Evolutionary conservation across 2,797 vertebrate species (phyloP), one percentile per base, ranked within the genome.

Genomic region (Falco rusticolus): DNA sequence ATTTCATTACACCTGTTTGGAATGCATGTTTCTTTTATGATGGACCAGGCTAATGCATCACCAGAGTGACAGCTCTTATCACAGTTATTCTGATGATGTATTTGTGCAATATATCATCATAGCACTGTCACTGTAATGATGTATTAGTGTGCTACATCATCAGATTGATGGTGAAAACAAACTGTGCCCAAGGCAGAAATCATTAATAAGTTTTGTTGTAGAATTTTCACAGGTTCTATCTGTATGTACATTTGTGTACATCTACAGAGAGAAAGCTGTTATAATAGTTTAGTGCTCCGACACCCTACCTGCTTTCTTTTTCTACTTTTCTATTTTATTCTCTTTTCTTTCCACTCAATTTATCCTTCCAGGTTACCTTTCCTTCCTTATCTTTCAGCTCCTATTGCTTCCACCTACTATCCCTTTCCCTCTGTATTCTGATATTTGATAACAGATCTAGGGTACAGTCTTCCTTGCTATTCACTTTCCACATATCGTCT

Each of bases 21-120:
- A 87, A 84, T 63, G 63, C 6, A 16, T 18, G 6, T 41, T 86
- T 76, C 13, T 80, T 95, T 90, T 61, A 47, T 37, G 37, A 59
- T 77, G 28, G 50, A 74, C 28, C 28, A 90, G 50, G 54, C 13
- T 86, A 87, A 93, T 72, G 47, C 47, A 92, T 93, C 66, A 94
- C 28, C 28, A 57, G 17, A 59, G 7, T 37, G 72, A 69, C 57
- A 89, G 28, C 14, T 74, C 29, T 95, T 86, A 87, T 78, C 72
- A 60, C 10, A 71, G 31, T 64, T 81, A 51, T 41, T 90, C 53
- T 90, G 48, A 78, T 86, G 68, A 69, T 91, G 39, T 25, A 54
- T 79, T 77, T 54, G 19, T 81, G 26, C 60, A 90, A 88, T 75
- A 53, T 64, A 82, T 87, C 60, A 88, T 84, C 53, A 88, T 31